A percentile compares a stretch with the other conserved stretches of the same genome.
These are phyloP conservation scores for Tachina lurida DNA, from an alignment of 2,888 invertebrate species.

Conservation along the genomic window DNA sequence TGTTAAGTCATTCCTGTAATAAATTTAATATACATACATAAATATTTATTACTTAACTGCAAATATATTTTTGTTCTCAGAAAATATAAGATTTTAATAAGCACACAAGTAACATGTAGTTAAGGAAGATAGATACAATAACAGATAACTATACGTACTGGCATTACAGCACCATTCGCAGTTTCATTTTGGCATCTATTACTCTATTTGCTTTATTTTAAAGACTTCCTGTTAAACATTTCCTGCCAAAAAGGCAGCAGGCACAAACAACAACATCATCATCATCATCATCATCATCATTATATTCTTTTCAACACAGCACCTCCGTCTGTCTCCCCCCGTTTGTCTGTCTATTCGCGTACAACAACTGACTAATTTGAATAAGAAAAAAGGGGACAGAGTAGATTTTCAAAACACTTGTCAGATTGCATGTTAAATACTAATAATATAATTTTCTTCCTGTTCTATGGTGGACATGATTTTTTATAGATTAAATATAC, in stretches of 20 bases:
- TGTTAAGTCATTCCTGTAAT: slow-evolving; percentile 11
- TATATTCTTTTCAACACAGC: slow-evolving; percentile 23
- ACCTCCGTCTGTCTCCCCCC: not conserved
- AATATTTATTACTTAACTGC: not conserved
- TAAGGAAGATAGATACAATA: not conserved
- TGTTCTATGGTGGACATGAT: slow-evolving; percentile 64
- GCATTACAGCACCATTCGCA: slow-evolving; percentile 11
- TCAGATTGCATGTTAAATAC: slow-evolving; percentile 81
- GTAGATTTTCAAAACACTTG: slow-evolving; percentile 76
- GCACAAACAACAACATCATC: slow-evolving; percentile 9
- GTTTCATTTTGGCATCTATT: slow-evolving; percentile 23
- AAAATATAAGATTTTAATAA: not conserved
- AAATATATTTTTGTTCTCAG: slow-evolving; percentile 18
- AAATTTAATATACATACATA: not conserved
- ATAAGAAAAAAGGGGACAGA: slow-evolving; percentile 25
- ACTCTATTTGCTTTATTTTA: slow-evolving; percentile 57
- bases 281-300: not conserved
- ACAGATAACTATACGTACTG: not conserved
- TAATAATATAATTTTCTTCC: slow-evolving; percentile 79
- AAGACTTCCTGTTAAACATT: slow-evolving; percentile 68
- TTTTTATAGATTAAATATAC: slow-evolving; percentile 17
- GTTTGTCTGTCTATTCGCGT: not conserved
- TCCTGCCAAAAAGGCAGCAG: slow-evolving; percentile 38
- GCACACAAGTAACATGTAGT: not conserved
- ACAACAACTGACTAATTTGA: slow-evolving; percentile 48